A percentile compares a stretch with the other conserved stretches of the same genome.
Conservation (phyloP, 2,888 invertebrate genomes). For the Thera obeliscata region DNA sequence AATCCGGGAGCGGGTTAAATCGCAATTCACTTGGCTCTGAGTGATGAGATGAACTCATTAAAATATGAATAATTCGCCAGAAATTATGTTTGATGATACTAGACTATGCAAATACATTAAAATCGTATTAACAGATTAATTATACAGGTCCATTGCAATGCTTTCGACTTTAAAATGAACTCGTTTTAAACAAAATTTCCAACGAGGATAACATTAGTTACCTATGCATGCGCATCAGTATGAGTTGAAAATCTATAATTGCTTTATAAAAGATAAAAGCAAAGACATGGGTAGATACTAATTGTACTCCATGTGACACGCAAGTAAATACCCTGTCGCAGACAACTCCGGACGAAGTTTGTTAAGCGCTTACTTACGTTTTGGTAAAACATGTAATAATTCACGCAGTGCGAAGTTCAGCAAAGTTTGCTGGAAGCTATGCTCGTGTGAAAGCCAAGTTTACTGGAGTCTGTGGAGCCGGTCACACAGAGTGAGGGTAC, state of each 20-base stretch:
- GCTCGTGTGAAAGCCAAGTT: slow-evolving; percentile 70
- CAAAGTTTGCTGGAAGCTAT: slow-evolving; percentile 66
- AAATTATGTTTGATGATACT: slow-evolving; percentile 24
- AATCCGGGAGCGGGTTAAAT: not conserved
- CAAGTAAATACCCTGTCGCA: slow-evolving; percentile 50
- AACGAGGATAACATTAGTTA: too few species aligned
- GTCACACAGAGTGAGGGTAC: slow-evolving; percentile 10
- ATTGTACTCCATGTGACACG: slow-evolving; percentile 41
- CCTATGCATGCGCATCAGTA: not conserved
- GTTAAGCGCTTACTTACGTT: slow-evolving; percentile 66
- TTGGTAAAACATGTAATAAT: slow-evolving; percentile 73
- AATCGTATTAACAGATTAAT: slow-evolving; percentile 7
- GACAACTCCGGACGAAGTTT: slow-evolving; percentile 61
- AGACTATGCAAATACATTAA: slow-evolving; percentile 18
- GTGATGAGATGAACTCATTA: slow-evolving; percentile 29
- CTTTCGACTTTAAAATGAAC: not conserved
- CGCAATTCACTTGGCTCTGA: slow-evolving; percentile 6
- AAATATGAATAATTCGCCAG: slow-evolving; percentile 21
- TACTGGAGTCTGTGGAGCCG: slow-evolving; percentile 44
- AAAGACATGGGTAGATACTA: slow-evolving; percentile 16
- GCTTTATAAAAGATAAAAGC: slow-evolving; percentile 1
- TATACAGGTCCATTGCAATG: not conserved
- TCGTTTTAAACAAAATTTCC: too few species aligned
- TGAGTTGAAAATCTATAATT: not conserved
- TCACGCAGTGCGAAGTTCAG: slow-evolving; percentile 62